Evolutionary conservation across 53 echinoderm and acorn worm genomes (phyloP).

Genomic region (Paelopatides confundens): DNA sequence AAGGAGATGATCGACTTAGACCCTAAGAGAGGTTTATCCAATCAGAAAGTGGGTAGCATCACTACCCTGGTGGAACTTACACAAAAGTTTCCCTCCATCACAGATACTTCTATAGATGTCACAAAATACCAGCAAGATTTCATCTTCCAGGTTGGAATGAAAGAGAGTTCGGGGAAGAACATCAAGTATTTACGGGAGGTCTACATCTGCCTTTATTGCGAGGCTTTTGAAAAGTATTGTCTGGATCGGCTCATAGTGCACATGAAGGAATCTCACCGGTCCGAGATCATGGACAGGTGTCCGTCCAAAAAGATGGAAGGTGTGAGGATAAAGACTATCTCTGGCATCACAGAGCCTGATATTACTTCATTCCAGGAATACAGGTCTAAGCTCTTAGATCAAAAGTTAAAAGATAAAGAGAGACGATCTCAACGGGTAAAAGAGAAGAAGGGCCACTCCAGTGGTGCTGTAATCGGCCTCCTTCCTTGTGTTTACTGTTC

Average conservation of each 20-base stretch:
- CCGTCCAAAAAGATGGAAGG: not conserved
- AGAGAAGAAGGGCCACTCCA: not conserved
- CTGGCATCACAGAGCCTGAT: not conserved
- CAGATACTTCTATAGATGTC: not conserved
- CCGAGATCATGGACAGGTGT: not conserved
- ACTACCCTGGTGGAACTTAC: not conserved
- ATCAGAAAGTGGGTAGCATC: not conserved
- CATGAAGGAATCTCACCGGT: constrained; percentile 1
- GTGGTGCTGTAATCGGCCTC: not conserved
- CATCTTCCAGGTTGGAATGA: constrained; percentile 16
- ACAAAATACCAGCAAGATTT: constrained; percentile 13
- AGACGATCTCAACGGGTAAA: not conserved
- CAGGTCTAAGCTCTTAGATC: not conserved
- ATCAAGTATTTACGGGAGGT: constrained; percentile 28
- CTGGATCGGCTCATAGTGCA: constrained; percentile 14
- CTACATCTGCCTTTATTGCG: constrained; percentile 8
- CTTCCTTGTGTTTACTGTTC: not conserved
- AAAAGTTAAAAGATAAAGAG: constrained; percentile 5
- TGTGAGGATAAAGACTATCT: not conserved
- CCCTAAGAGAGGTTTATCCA: too few relatives aligned
- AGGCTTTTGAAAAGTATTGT: constrained; percentile 6
- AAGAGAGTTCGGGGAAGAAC: constrained; percentile 20
- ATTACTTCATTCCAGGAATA: constrained; percentile 17
- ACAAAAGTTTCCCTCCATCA: not conserved
- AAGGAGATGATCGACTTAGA: too few relatives aligned